Evolutionary conservation across 2,888 invertebrate genomes (phyloP).

Genomic region (Trichacis sp.): DNA sequence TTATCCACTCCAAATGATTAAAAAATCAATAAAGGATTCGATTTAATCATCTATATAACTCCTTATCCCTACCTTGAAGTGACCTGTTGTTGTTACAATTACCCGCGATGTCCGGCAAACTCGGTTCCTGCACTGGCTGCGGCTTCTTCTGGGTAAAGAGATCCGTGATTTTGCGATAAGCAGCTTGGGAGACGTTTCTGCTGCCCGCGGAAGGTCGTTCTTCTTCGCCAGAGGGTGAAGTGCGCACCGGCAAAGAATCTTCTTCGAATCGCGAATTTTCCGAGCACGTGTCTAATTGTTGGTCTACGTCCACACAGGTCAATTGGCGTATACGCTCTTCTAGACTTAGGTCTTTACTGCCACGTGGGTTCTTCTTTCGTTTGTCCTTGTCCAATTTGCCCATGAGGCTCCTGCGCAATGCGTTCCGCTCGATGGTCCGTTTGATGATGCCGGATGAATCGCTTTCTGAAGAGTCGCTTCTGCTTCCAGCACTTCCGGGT

Average conservation of each 20-base stretch:
- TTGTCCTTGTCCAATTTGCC: constrained; percentile 73
- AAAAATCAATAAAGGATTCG: no score
- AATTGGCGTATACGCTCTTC: constrained; percentile 88
- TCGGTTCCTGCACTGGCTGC: constrained; percentile 33
- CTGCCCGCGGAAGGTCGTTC: constrained; percentile 54
- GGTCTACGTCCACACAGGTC: constrained; percentile 74
- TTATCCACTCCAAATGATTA: no score
- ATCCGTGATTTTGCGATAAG: constrained; percentile 75
- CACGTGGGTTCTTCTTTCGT: constrained; percentile 71
- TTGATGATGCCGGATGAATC: constrained; percentile 72
- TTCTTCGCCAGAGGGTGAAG: constrained; percentile 79
- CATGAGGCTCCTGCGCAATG: constrained; percentile 82
- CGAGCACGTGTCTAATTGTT: constrained; percentile 36
- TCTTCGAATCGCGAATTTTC: constrained; percentile 41
- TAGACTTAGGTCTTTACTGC: constrained; percentile 81
- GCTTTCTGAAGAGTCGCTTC: constrained; percentile 64
- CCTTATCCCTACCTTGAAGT: no score
- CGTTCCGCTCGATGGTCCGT: constrained; percentile 86
- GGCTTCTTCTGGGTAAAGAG: constrained; percentile 72
- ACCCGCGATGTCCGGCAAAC: constrained; percentile 52
- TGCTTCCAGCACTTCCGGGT: constrained; percentile 67
- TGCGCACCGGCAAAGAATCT: constrained; percentile 69
- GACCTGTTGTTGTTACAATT: constrained; percentile 66
- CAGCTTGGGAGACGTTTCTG: background rate
- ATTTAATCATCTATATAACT: no score